Conservation (phyloP, 2,888 invertebrate genomes). For the Gonocerus acuteangulatus region DNA sequence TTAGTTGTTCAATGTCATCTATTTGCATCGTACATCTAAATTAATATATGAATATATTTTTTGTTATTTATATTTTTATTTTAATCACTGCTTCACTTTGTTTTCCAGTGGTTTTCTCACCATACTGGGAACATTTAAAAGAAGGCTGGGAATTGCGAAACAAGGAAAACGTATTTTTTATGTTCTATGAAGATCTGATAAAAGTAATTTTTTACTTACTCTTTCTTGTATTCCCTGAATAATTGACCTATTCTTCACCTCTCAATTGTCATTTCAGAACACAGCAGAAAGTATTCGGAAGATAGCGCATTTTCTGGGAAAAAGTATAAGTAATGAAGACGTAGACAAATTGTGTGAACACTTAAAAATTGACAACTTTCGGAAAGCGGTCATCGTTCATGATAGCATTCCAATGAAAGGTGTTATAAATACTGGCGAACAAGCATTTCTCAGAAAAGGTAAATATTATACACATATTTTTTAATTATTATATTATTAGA, state of each 20-base stretch:
- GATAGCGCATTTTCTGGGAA: conserved; percentile 56
- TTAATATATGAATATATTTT: no score
- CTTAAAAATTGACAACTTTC: conserved; percentile 73
- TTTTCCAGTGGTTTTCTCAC: conserved; percentile 42
- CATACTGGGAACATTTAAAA: conserved; percentile 69
- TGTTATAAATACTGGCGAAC: conserved; percentile 52
- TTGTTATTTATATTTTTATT: neutral
- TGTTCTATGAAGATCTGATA: conserved; percentile 73
- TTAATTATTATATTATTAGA: no score
- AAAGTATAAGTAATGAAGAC: conserved; percentile 52
- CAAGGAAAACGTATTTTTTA: conserved; percentile 61
- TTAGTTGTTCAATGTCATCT: no score
- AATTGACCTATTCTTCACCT: no score
- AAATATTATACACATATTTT: no score
- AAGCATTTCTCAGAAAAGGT: conserved; percentile 56
- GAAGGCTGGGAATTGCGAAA: conserved; percentile 64
- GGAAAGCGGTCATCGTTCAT: conserved; percentile 72
- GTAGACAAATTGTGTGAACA: conserved; percentile 58
- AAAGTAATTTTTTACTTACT: conserved; percentile 46
- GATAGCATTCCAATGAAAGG: conserved; percentile 53
- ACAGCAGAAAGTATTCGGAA: conserved; percentile 51
- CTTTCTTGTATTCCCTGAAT: neutral
- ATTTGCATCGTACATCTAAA: no score
- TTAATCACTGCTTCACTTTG: no score
- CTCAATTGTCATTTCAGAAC: conserved; percentile 48